A percentile compares a stretch with the other conserved stretches of the same genome.
Conservation (phyloP, 2,113 vertebrate genomes). For the Callorhinus ursinus region DNA sequence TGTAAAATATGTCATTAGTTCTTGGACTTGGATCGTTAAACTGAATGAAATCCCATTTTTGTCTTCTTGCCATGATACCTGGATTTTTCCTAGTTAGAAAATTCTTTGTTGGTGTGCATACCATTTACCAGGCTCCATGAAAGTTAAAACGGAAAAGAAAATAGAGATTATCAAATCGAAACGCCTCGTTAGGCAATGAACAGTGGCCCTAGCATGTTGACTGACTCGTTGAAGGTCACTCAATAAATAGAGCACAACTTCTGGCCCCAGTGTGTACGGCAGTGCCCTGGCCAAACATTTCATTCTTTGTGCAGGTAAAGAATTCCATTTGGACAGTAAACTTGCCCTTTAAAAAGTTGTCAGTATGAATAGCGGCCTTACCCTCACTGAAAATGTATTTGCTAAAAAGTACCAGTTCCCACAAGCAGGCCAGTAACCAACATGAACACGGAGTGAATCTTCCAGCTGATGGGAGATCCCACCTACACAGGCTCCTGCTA, state of each 20-base stretch:
- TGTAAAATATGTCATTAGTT: conserved; percentile 38
- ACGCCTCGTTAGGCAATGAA: neutral
- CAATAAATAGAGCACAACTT: conserved; percentile 9
- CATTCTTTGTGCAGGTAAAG: neutral
- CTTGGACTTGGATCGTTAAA: conserved; percentile 29
- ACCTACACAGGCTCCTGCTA: neutral
- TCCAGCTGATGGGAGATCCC: no score
- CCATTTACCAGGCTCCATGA: neutral
- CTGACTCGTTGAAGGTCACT: neutral
- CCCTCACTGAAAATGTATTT: neutral
- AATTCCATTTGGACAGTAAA: neutral
- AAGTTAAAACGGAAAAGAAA: conserved; percentile 50
- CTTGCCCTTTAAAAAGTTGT: neutral
- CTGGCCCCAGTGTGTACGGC: neutral
- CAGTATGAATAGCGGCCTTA: neutral
- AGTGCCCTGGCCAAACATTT: neutral
- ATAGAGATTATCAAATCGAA: neutral
- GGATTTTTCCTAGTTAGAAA: conserved; percentile 18
- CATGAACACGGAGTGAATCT: neutral
- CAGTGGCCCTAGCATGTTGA: neutral
- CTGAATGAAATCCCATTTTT: conserved; percentile 22
- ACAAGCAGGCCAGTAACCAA: neutral
- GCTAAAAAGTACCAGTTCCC: neutral
- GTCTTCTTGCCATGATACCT: conserved; percentile 5
- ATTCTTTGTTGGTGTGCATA: conserved; percentile 1